Percentiles rank a stretch among this genome's conserved stretches.
phyloP scores from a whole-genome alignment of 2,888 invertebrate species.

The Pammene fasciana region DNA sequence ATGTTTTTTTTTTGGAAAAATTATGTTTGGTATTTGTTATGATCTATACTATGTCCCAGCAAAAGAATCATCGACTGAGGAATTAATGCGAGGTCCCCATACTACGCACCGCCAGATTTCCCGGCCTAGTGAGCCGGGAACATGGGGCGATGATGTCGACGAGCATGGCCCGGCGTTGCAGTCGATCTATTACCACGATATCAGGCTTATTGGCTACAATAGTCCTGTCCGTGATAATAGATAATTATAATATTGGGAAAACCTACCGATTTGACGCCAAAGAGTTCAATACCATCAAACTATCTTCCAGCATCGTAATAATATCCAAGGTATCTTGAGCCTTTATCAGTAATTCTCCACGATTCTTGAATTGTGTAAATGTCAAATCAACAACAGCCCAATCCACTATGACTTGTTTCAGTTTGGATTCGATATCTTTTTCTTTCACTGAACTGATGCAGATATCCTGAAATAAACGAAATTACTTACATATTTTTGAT shows the following conservation, averaged over 20 bases:
- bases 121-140: too few species aligned
- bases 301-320: conserved; percentile 91
- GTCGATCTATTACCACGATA: too few species aligned
- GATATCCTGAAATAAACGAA: conserved; percentile 85
- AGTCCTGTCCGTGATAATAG: too few species aligned
- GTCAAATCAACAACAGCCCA: conserved; percentile 90
- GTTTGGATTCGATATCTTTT: conserved; percentile 94
- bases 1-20: too few species aligned
- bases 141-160: too few species aligned
- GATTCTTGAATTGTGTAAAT: conserved; percentile 89
- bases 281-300: conserved; percentile 93
- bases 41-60: too few species aligned
- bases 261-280: conserved; percentile 90
- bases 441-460: conserved; percentile 96
- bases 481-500: neutral
- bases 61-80: too few species aligned
- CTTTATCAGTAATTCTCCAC: conserved; percentile 92
- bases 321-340: conserved; percentile 90
- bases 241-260: neutral
- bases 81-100: too few species aligned
- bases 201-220: too few species aligned
- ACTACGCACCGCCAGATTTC: too few species aligned
- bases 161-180: too few species aligned
- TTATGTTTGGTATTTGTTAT: too few species aligned
- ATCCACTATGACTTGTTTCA: conserved; percentile 90